Evolutionary conservation across 2,888 invertebrate genomes (phyloP).

Genomic region (Corythucha ciliata): DNA sequence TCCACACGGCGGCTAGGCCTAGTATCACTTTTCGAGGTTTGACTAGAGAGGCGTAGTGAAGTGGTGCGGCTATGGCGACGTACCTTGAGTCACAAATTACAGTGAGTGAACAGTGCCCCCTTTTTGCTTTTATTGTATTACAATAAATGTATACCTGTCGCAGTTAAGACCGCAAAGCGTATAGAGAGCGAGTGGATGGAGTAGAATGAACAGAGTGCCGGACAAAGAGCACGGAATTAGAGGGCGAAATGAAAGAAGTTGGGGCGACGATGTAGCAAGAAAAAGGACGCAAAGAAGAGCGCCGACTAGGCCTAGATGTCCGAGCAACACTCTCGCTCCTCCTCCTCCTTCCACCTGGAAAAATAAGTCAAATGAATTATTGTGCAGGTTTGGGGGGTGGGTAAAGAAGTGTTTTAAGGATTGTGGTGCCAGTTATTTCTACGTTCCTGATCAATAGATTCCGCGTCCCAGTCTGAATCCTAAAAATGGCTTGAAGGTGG

Average conservation of each 20-base stretch:
- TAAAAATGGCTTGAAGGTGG: too few species aligned
- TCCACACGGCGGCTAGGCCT: conserved; percentile 60
- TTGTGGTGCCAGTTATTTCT: too few species aligned
- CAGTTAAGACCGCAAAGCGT: conserved; percentile 71
- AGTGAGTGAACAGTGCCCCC: too few species aligned
- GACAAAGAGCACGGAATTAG: conserved; percentile 51
- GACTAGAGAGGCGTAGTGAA: conserved; percentile 69
- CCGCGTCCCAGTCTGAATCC: too few species aligned
- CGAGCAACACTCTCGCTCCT: conserved; percentile 48
- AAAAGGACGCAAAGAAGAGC: conserved; percentile 55
- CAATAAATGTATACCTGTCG: conserved; percentile 42
- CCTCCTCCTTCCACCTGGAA: conserved; percentile 29
- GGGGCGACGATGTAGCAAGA: conserved; percentile 48
- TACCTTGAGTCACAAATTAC: too few species aligned
- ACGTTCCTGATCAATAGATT: too few species aligned
- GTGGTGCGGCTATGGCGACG: conserved; percentile 68
- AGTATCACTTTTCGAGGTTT: conserved; percentile 59
- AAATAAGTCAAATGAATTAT: too few species aligned
- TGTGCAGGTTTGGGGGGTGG: too few species aligned
- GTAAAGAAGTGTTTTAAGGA: too few species aligned
- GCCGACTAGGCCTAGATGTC: conserved; percentile 63
- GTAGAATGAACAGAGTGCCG: conserved; percentile 57
- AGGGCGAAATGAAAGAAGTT: conserved; percentile 42
- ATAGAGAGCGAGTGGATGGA: conserved; percentile 68
- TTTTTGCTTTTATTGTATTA: background rate